Evolutionary conservation across 64 coral and sea anemone genomes (phyloP).

Genomic region (Actinia equina): DNA sequence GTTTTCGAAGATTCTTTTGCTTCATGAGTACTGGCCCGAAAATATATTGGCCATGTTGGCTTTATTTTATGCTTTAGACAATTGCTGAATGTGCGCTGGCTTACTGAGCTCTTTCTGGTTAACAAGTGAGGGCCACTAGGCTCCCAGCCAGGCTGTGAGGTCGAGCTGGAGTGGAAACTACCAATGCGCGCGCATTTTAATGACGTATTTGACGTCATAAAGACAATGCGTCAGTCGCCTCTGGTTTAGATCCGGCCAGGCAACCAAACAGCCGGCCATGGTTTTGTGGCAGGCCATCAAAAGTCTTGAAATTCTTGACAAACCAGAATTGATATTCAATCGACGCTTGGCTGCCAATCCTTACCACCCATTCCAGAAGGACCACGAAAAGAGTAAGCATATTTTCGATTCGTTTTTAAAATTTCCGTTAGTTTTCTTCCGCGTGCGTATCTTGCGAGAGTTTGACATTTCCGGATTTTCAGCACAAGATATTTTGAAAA

Average conservation of each 20-base stretch:
- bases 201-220: constrained; percentile 34
- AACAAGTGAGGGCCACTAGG: neutral
- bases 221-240: neutral
- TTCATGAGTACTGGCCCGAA: neutral
- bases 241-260: neutral
- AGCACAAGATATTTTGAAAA: too few species aligned
- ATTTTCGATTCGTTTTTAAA: neutral
- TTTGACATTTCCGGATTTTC: too few species aligned
- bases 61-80: neutral
- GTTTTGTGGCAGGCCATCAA: constrained; percentile 47
- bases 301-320: constrained; percentile 75
- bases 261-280: neutral
- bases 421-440: neutral
- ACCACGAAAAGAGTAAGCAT: constrained; percentile 14
- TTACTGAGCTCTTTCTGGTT: neutral
- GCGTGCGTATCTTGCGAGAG: too few species aligned
- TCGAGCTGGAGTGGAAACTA: neutral
- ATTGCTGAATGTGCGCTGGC: too few species aligned
- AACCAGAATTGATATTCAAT: constrained; percentile 72
- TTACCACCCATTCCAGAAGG: constrained; percentile 54
- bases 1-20: neutral
- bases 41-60: neutral
- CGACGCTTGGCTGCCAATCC: constrained; percentile 49
- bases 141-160: too few species aligned
- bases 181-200: constrained; percentile 12